These are phyloP conservation scores for Drosophila saltans DNA, from an alignment of 1,140 invertebrate genomes.

Conservation along the genomic window DNA sequence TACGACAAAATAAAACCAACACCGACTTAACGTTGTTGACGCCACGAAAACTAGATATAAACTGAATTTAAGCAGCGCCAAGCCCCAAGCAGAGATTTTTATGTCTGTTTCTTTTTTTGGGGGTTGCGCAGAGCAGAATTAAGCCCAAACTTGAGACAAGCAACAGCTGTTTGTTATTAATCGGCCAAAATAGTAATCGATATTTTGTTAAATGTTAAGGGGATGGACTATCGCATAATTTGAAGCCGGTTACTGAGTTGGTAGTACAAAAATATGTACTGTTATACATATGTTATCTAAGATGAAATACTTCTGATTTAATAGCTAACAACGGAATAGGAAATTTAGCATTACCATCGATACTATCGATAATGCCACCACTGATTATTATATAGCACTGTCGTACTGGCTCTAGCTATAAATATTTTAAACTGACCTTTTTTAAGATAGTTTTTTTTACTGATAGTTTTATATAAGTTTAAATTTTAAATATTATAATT, in stretches of 20 bases:
- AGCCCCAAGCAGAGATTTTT: conserved; percentile 36
- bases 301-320: too few species aligned
- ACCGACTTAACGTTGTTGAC: conserved; percentile 38
- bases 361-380: background rate
- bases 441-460: background rate
- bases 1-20: conserved; percentile 10
- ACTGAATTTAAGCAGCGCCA: conserved; percentile 26
- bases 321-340: too few species aligned
- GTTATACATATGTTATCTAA: too few species aligned
- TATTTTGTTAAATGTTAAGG: background rate
- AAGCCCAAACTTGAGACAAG: conserved; percentile 69
- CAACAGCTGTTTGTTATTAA: conserved; percentile 21
- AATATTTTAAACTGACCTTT: background rate
- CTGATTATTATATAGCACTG: background rate
- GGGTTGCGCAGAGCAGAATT: conserved; percentile 31
- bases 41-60: conserved; percentile 48
- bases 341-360: background rate
- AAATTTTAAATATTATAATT: too few species aligned
- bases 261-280: background rate
- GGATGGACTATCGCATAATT: background rate
- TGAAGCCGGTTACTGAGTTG: background rate
- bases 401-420: background rate
- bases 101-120: conserved; percentile 20
- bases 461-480: too few species aligned
- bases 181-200: background rate